Evolutionary conservation across 2,113 vertebrate species (phyloP).

Genomic region (Cyprinodon variegatus): DNA sequence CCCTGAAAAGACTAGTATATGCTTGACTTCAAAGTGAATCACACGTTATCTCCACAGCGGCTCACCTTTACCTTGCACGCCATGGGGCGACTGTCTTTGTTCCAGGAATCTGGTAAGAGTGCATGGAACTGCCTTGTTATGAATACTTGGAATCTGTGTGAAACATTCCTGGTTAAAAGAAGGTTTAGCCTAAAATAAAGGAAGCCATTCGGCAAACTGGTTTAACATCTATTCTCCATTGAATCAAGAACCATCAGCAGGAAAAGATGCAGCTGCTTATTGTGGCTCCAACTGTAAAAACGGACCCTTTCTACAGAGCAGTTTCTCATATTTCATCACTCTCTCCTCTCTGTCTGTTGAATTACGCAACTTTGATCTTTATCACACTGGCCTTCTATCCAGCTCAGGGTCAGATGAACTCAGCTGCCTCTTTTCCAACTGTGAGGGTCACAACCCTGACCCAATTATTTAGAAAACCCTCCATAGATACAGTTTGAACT

Average conservation of each 20-base stretch:
- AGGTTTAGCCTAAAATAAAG: background rate
- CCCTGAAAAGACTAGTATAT: background rate
- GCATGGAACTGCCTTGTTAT: background rate
- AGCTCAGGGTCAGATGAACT: conserved; percentile 27
- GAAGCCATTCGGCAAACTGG: too few species aligned
- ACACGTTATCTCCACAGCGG: background rate
- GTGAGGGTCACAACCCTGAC: conserved; percentile 42
- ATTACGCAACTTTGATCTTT: conserved; percentile 9
- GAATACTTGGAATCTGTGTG: background rate
- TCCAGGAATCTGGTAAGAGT: background rate
- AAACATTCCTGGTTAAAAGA: background rate
- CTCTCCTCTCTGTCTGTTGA: background rate
- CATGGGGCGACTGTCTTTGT: background rate
- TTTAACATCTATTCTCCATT: background rate
- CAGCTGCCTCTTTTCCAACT: conserved; percentile 3
- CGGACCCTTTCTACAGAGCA: background rate
- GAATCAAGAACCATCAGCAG: too few species aligned
- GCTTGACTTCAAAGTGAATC: background rate
- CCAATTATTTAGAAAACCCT: conserved; percentile 22
- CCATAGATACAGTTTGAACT: conserved; percentile 30
- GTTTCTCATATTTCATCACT: background rate
- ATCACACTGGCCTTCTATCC: conserved; percentile 27
- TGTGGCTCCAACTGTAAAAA: too few species aligned
- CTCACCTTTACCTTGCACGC: background rate
- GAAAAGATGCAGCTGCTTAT: too few species aligned